phyloP scores from a whole-genome alignment of 2,113 vertebrate species.

The Phalacrocorax carbo region DNA sequence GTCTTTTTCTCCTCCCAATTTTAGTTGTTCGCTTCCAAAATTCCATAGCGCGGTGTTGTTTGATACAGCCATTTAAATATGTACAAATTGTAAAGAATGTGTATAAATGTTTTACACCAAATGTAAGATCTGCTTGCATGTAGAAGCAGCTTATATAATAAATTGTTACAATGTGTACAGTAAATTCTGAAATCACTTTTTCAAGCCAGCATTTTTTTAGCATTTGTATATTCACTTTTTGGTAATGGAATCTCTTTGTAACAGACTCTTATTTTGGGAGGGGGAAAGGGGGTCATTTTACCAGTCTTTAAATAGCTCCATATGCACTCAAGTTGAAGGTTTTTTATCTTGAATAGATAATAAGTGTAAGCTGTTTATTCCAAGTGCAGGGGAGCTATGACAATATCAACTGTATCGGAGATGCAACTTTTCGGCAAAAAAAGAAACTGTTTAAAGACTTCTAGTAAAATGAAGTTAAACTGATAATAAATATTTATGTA shows the following conservation, averaged over 20 bases:
- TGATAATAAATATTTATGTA: slow-evolving; percentile 73
- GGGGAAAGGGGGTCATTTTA: slow-evolving; percentile 27
- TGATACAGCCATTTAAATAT: slow-evolving; percentile 80
- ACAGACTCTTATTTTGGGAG: background rate
- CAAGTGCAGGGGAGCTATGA: slow-evolving; percentile 2
- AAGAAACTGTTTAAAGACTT: slow-evolving; percentile 40
- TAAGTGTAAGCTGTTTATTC: slow-evolving; percentile 5
- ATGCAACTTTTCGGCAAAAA: background rate
- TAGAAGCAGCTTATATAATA: slow-evolving; percentile 77
- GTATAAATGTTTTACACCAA: slow-evolving; percentile 83
- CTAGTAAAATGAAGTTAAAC: slow-evolving; percentile 55
- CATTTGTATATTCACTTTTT: slow-evolving; percentile 68
- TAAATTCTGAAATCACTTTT: slow-evolving; percentile 75
- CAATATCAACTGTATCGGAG: slow-evolving; percentile 27
- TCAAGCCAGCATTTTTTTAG: slow-evolving; percentile 64
- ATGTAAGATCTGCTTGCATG: slow-evolving; percentile 74
- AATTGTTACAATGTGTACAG: slow-evolving; percentile 78
- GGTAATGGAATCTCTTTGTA: slow-evolving; percentile 53
- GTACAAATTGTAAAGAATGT: slow-evolving; percentile 85
- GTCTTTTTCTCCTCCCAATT: slow-evolving; percentile 60
- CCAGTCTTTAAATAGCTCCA: slow-evolving; percentile 23
- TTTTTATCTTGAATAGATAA: background rate
- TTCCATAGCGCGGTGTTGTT: slow-evolving; percentile 72
- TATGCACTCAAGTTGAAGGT: slow-evolving; percentile 22
- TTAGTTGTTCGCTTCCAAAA: slow-evolving; percentile 70